Percentiles rank a stretch among this genome's conserved stretches.
These are phyloP conservation scores for Drosophila rubida DNA, from an alignment of 2,888 invertebrate species.

Conservation along the genomic window DNA sequence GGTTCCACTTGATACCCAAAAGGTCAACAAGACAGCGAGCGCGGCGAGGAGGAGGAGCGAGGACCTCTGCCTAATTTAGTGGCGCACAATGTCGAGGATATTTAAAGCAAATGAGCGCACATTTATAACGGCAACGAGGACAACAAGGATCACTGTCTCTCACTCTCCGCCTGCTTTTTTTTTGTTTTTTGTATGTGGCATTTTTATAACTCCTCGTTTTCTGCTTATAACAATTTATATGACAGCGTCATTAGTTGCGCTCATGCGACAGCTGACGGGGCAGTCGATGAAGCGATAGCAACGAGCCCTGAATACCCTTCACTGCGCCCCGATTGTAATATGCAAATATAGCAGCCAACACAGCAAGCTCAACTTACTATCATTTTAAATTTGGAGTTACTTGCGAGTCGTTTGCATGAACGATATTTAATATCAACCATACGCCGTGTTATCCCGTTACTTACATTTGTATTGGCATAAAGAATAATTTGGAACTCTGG, in stretches of 20 bases:
- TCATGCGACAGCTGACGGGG: conserved; percentile 33
- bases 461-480: no score
- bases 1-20: conserved; percentile 77
- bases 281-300: neutral
- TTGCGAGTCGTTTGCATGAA: no score
- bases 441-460: no score
- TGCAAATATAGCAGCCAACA: no score
- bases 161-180: neutral
- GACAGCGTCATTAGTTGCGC: conserved; percentile 59
- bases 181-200: conserved; percentile 11
- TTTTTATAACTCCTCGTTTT: conserved; percentile 37
- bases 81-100: conserved; percentile 72
- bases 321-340: neutral
- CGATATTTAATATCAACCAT: no score
- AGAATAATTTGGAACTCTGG: neutral
- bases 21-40: conserved; percentile 51
- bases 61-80: conserved; percentile 68
- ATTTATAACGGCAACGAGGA: conserved; percentile 76
- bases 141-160: conserved; percentile 50
- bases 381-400: no score
- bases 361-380: no score
- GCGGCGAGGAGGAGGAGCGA: conserved; percentile 11
- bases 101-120: conserved; percentile 79
- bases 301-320: conserved; percentile 12
- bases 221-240: conserved; percentile 62